Base-by-base conservation (phyloP, 2,888 invertebrate species). In the Phaonia tiefii region DNA sequence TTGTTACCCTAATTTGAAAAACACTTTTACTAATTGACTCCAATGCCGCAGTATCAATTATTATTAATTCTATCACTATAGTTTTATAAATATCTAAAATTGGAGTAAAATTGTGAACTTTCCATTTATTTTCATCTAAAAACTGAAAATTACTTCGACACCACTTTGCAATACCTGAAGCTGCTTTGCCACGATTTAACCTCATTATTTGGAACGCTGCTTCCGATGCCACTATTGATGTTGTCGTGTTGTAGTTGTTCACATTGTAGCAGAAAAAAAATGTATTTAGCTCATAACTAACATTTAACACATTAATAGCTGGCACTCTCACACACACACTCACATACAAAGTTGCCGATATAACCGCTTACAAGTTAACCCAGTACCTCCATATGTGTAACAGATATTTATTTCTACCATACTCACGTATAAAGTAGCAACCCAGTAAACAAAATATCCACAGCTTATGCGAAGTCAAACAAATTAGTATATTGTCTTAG, bases 271-370 rank as follows among this genome's bases (percentile, higher is more conserved):
- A 31, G 8, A 31, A 31, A 8, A 31, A 31, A 42, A 20, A 37
- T 15, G 63, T 20, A 42, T 20, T 20, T 22, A 17, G 63, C 39
- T 39, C 63, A 39, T 63, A 63, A 63, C 63, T 63, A 63, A 63
- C 63, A 63, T 63, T 63, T 63, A 63, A 42, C 63, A 63, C 63
- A 63, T 22, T 63, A 63, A 63, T 63, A 42, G 63, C 20, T 8
- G 15, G 39, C 5, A 60, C 39, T 20, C 37, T 4, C 58, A 37
- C 17, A 60, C 37, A 1, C 20, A 60, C 10, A 60, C 60, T n/a
- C 39, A 54, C 10, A 44, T 5, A 13, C 2, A n/a, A 8, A 44
- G 10, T 8, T 8, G 13, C 7, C 4, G 44, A 44, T 4, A 4
- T 4, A 44, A 44, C 2, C 44, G 13, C 2, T 44, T 44, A 22